These are phyloP conservation scores for Danio choprae DNA, from an alignment of 2,797 vertebrate species.

Conservation along the genomic window DNA sequence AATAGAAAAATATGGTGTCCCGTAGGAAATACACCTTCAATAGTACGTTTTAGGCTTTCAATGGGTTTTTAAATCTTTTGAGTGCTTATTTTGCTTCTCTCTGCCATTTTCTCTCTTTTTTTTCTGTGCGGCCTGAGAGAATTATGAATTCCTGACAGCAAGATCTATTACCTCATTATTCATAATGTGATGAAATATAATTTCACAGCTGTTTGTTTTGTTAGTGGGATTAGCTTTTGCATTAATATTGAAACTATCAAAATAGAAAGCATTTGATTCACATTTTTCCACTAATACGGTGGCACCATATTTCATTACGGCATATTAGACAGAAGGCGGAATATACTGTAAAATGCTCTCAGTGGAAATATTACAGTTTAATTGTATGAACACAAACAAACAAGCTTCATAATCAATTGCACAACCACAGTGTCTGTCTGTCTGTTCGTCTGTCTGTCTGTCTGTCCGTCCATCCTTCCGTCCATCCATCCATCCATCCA, in stretches of 20 bases:
- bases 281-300: background rate
- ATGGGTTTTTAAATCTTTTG: too few relatives aligned
- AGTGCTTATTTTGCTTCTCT: background rate
- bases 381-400: slow-evolving; percentile 25
- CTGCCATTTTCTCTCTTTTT: background rate
- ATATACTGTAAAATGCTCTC: background rate
- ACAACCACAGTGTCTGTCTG: too few relatives aligned
- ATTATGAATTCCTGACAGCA: slow-evolving; percentile 30
- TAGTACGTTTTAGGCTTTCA: background rate
- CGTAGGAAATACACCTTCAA: background rate
- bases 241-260: slow-evolving; percentile 29
- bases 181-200: slow-evolving; percentile 33
- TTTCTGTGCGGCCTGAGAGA: background rate
- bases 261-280: background rate
- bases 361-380: background rate
- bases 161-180: slow-evolving; percentile 41
- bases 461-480: background rate
- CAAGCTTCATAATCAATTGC: background rate
- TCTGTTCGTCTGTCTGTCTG: background rate
- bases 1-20: background rate
- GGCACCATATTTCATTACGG: slow-evolving; percentile 10
- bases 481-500: background rate
- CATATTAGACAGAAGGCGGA: background rate
- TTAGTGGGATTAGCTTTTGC: slow-evolving; percentile 25
- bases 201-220: slow-evolving; percentile 43